Percentiles rank a stretch among this genome's conserved stretches.
These are phyloP conservation scores for Grammomys dolichurus DNA, from an alignment of 2,113 vertebrate species.

Conservation along the genomic window DNA sequence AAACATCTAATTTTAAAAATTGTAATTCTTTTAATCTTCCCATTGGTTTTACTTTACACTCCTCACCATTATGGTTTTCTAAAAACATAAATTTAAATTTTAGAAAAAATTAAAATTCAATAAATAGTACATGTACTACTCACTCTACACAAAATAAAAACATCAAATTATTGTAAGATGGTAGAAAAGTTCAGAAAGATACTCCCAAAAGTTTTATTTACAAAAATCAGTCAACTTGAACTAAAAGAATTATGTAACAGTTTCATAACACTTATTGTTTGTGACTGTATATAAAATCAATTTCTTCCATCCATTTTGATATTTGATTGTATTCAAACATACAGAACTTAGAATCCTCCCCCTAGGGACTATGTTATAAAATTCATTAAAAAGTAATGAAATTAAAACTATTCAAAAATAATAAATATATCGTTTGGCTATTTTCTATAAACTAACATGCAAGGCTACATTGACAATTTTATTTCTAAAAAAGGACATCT, in stretches of 20 bases:
- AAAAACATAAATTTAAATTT: background rate
- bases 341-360: background rate
- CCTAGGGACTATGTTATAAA: background rate
- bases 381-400: slow-evolving; percentile 51
- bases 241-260: background rate
- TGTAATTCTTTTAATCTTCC: background rate
- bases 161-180: slow-evolving; percentile 4
- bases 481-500: slow-evolving; percentile 15
- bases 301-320: slow-evolving; percentile 38
- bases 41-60: slow-evolving; percentile 46
- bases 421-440: background rate
- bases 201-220: slow-evolving; percentile 39
- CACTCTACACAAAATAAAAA: slow-evolving; percentile 45
- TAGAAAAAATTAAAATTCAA: slow-evolving; percentile 59
- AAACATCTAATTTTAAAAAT: background rate
- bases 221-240: slow-evolving; percentile 33
- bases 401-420: slow-evolving; percentile 50
- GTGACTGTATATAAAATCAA: background rate
- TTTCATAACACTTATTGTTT: slow-evolving; percentile 41
- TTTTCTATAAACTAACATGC: slow-evolving; percentile 28
- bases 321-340: background rate
- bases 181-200: slow-evolving; percentile 33
- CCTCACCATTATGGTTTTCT: background rate
- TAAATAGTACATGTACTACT: slow-evolving; percentile 25
- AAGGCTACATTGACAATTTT: background rate